Evolutionary conservation across 2,888 invertebrate species (phyloP).

Genomic region (Melanostoma scalare): DNA sequence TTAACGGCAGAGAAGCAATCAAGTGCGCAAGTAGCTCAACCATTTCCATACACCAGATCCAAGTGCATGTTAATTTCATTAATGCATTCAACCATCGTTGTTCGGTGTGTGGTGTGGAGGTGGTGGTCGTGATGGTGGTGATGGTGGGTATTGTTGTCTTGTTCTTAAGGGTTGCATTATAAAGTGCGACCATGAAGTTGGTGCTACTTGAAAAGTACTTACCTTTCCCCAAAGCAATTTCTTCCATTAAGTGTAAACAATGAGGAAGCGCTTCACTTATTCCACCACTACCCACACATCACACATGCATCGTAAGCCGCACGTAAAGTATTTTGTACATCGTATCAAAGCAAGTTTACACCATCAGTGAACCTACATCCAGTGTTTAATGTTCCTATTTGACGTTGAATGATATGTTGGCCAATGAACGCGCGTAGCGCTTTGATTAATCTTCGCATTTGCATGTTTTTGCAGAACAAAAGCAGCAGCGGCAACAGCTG

Average conservation of each 20-base stretch:
- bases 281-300: conserved; percentile 20
- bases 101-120: background rate
- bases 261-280: conserved; percentile 58
- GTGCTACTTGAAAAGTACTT: conserved; percentile 39
- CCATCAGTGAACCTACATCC: conserved; percentile 1
- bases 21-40: conserved; percentile 22
- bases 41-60: background rate
- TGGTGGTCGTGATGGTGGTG: background rate
- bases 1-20: conserved; percentile 33
- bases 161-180: conserved; percentile 22
- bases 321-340: background rate
- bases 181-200: conserved; percentile 11
- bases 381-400: conserved; percentile 48
- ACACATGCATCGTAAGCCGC: conserved; percentile 23
- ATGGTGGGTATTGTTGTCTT: background rate
- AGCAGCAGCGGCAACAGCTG: background rate
- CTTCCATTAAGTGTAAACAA: conserved; percentile 63
- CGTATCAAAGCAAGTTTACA: background rate
- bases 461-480: conserved; percentile 30
- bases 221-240: conserved; percentile 50
- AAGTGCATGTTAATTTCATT: conserved; percentile 51
- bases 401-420: conserved; percentile 63
- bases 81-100: conserved; percentile 15
- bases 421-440: conserved; percentile 36
- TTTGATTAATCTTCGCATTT: conserved; percentile 60